Evolutionary conservation across 2,888 invertebrate species (phyloP).

Genomic region (Drosophila lutescens): DNA sequence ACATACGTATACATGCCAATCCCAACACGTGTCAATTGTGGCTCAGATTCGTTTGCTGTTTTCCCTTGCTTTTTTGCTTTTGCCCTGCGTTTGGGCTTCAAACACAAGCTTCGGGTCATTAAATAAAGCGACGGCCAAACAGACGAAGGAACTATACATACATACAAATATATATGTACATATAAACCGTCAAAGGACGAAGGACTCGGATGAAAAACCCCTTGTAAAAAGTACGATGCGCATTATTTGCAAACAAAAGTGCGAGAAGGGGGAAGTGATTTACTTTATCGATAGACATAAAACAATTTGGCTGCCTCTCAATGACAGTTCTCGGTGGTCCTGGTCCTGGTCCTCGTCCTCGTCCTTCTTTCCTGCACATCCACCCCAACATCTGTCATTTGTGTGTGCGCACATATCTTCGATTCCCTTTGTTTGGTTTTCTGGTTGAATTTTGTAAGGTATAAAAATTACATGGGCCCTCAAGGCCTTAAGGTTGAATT

Average conservation of each 20-base stretch:
- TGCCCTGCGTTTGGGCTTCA: constrained; percentile 32
- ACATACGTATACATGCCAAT: constrained; percentile 21
- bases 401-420: constrained; percentile 14
- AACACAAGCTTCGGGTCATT: constrained; percentile 46
- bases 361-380: constrained; percentile 21
- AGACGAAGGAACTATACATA: neutral
- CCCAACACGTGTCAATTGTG: constrained; percentile 49
- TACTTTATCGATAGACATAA: constrained; percentile 74
- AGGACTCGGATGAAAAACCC: constrained; percentile 39
- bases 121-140: constrained; percentile 34
- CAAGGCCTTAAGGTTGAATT: constrained; percentile 15
- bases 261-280: constrained; percentile 62
- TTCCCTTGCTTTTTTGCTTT: constrained; percentile 19
- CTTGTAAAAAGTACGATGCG: constrained; percentile 54
- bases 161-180: neutral
- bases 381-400: constrained; percentile 58
- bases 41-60: constrained; percentile 41
- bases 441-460: constrained; percentile 56
- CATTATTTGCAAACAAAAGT: constrained; percentile 53
- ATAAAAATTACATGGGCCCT: constrained; percentile 59
- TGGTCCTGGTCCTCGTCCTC: neutral
- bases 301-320: constrained; percentile 65
- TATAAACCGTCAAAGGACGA: constrained; percentile 32
- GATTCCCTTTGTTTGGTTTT: constrained; percentile 36
- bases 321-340: constrained; percentile 27